These are phyloP conservation scores for Disparrhopalites patrizii DNA, from an alignment of 2,888 invertebrate genomes.

Conservation along the genomic window DNA sequence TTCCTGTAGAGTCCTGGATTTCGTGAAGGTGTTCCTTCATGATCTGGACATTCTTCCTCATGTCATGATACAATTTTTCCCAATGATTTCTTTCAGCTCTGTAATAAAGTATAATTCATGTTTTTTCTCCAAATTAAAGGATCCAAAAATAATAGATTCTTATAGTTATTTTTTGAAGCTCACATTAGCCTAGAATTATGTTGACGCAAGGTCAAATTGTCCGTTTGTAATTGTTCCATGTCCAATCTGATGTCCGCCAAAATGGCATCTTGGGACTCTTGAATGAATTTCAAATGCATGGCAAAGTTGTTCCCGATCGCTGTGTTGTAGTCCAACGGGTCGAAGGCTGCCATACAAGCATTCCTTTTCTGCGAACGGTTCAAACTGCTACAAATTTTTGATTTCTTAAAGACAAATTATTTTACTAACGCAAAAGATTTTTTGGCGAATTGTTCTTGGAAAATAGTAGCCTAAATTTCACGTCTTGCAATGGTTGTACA, in stretches of 20 bases:
- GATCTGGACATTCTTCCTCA: background rate
- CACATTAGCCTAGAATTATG: background rate
- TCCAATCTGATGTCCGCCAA: constrained; percentile 14
- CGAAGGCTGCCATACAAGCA: too few species aligned
- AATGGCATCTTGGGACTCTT: constrained; percentile 16
- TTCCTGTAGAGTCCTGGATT: too few species aligned
- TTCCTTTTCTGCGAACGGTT: too few species aligned
- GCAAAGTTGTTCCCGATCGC: too few species aligned
- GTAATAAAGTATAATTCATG: background rate
- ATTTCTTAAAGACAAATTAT: too few species aligned
- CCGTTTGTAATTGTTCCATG: constrained; percentile 10
- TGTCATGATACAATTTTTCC: constrained; percentile 1
- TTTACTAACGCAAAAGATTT: too few species aligned
- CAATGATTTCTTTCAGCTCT: constrained; percentile 13
- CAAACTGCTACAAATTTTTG: too few species aligned
- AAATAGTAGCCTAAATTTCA: too few species aligned
- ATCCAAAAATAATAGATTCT: background rate
- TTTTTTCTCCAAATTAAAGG: background rate
- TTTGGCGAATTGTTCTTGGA: too few species aligned
- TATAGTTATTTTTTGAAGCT: background rate
- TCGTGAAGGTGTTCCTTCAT: constrained; percentile 2
- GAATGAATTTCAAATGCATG: constrained; percentile 11
- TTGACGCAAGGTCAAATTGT: constrained; percentile 2
- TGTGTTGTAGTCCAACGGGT: too few species aligned
- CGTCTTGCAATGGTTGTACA: too few species aligned